Base-by-base conservation (phyloP, 2,888 invertebrate genomes). In the Noctua janthina region DNA sequence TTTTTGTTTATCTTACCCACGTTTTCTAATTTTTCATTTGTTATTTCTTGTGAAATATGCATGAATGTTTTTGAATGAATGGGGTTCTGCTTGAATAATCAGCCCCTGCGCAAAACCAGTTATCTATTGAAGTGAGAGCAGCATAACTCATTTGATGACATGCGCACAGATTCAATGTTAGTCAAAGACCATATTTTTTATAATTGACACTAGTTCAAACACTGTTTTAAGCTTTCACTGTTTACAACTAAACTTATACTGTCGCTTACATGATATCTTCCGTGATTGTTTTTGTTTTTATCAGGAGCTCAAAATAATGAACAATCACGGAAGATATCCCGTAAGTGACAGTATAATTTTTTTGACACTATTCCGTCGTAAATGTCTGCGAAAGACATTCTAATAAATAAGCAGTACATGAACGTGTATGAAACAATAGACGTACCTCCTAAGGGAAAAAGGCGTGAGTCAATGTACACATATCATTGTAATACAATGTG, bases 401-500 rank as follows among this genome's bases (percentile, higher is more conserved):
- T 78, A 7, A 39, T 46, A 46, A 49, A 35, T n/a, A 46, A n/a
- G 1, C 8, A 4, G 23, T 6, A 3, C 23, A 43, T 17, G 23
- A n/a, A 66, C 29, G 54, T 54, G 10, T 13, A 66, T 70, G 29
- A 66, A 81, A 35, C 13, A 56, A 39, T 7, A 39, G 11, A 49
- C 46, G 20, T 20, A 56, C 15, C 8, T 67, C 56, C n/a, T 17
- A n/a, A 17, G 29, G 17, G 13, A n/a, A 17, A 23, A 39, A 49
- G 29, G 39, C 4, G 39, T 39, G 56, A 59, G 10, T 39, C 81
- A 54, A 20, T 35, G 29, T 35, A 62, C 43, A 3, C 23, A 23
- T 80, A 43, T 43, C 39, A 59, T 43, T 59, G 81, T 67, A 67
- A 64, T 17, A 72, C 10, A 74, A n/a, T 35, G 20, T 51, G 29